Conservation (phyloP, 2,797 vertebrate species). For the Pogonophryne albipinna region DNA sequence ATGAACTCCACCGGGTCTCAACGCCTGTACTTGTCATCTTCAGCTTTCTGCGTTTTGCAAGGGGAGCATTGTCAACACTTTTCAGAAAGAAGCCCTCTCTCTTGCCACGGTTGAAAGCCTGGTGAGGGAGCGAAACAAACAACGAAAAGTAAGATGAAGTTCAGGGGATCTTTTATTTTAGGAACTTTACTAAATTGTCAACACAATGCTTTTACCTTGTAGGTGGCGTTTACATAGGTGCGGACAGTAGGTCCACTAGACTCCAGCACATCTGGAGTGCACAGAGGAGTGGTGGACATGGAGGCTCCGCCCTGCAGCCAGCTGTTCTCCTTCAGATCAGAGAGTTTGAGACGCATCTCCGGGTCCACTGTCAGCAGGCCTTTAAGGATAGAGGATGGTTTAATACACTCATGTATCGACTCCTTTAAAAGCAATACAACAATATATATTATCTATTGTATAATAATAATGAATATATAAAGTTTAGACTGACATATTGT, state of each 20-base stretch:
- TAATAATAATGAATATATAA: too few relatives aligned
- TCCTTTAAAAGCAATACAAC: too few relatives aligned
- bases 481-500: too few relatives aligned
- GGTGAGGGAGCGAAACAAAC: not conserved
- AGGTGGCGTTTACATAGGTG: constrained; percentile 93
- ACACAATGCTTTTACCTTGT: constrained; percentile 84
- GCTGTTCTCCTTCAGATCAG: constrained; percentile 89
- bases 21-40: constrained; percentile 92
- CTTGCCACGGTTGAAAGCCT: constrained; percentile 95
- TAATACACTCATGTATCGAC: too few relatives aligned
- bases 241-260: constrained; percentile 92
- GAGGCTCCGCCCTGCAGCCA: constrained; percentile 92
- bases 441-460: too few relatives aligned
- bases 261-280: constrained; percentile 93
- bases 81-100: constrained; percentile 94
- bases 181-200: not conserved
- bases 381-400: constrained; percentile 55
- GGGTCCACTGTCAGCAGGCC: constrained; percentile 93
- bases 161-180: not conserved
- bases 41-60: constrained; percentile 92
- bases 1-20: constrained; percentile 89
- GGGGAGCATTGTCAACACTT: constrained; percentile 94
- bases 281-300: constrained; percentile 92
- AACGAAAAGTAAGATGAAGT: not conserved
- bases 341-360: constrained; percentile 89